Evolutionary conservation across 2,797 vertebrate species (phyloP).

Genomic region (Eulemur coronatus): DNA sequence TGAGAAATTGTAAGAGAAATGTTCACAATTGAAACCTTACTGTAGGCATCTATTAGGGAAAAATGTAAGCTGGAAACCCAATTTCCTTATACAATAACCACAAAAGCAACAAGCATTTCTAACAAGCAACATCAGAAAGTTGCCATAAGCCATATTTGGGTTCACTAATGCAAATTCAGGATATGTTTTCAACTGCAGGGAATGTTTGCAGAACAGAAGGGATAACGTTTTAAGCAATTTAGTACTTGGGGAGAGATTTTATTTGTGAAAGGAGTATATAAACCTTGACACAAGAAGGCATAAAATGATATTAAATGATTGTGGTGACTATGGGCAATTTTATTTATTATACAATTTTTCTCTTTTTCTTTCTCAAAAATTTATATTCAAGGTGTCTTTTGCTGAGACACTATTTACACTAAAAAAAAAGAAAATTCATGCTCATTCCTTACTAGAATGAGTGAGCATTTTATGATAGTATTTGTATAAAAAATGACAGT

Average conservation of each 20-base stretch:
- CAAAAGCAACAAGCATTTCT: conserved; percentile 48
- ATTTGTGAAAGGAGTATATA: not conserved
- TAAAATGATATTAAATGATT: not conserved
- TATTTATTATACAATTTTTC: not conserved
- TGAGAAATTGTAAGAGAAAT: conserved; percentile 34
- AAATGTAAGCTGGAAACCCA: conserved; percentile 4
- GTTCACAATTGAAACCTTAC: conserved; percentile 39
- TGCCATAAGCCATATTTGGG: conserved; percentile 20
- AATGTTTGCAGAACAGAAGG: not conserved
- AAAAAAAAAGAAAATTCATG: not conserved
- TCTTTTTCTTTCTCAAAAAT: not conserved
- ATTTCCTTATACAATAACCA: conserved; percentile 29
- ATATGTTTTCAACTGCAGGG: not conserved
- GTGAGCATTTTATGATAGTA: not conserved
- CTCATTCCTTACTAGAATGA: not conserved
- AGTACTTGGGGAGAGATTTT: not conserved
- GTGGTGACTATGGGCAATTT: not conserved
- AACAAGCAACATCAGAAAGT: conserved; percentile 34
- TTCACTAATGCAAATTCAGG: not conserved
- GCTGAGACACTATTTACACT: not conserved
- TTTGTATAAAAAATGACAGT: not conserved
- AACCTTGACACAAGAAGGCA: not conserved
- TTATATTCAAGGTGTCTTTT: not conserved
- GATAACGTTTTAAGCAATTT: not conserved
- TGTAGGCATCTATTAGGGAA: not conserved